Conservation (phyloP, 2,113 vertebrate species). For the Varanus komodoensis region DNA sequence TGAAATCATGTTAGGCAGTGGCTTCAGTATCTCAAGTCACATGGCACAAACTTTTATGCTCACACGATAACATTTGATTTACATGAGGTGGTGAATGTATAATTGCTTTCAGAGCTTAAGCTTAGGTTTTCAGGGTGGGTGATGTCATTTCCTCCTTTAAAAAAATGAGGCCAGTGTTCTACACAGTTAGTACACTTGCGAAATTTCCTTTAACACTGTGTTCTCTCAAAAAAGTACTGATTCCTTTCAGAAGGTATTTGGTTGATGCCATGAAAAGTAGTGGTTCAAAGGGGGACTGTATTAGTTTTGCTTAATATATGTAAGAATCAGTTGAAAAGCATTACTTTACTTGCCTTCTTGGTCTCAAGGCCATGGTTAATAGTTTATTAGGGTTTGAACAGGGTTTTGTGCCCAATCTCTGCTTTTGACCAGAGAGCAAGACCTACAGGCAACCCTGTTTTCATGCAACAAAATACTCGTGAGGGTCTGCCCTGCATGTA, state of each 20-base stretch:
- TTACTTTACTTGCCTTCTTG: not conserved
- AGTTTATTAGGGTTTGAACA: not conserved
- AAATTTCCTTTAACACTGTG: not conserved
- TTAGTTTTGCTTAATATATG: not conserved
- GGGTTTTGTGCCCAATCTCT: not conserved
- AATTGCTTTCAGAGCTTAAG: not conserved
- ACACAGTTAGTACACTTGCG: not conserved
- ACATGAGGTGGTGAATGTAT: not conserved
- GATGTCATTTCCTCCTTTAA: not conserved
- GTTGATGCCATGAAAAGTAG: not conserved
- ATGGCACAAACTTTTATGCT: not conserved
- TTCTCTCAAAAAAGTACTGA: not conserved
- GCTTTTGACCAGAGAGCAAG: not conserved
- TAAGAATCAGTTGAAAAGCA: not conserved
- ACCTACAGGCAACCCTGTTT: not conserved
- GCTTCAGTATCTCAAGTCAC: not conserved
- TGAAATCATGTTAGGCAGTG: not conserved
- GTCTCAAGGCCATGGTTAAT: not conserved
- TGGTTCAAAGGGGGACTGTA: not conserved
- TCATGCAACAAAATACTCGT: not conserved
- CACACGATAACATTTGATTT: not conserved
- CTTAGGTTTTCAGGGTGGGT: not conserved
- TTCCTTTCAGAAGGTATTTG: not conserved
- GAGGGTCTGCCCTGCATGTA: not conserved
- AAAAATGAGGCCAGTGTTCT: not conserved